These are phyloP conservation scores for Ctenoplectra terminalis DNA, from an alignment of 1,140 invertebrate genomes.

Conservation along the genomic window DNA sequence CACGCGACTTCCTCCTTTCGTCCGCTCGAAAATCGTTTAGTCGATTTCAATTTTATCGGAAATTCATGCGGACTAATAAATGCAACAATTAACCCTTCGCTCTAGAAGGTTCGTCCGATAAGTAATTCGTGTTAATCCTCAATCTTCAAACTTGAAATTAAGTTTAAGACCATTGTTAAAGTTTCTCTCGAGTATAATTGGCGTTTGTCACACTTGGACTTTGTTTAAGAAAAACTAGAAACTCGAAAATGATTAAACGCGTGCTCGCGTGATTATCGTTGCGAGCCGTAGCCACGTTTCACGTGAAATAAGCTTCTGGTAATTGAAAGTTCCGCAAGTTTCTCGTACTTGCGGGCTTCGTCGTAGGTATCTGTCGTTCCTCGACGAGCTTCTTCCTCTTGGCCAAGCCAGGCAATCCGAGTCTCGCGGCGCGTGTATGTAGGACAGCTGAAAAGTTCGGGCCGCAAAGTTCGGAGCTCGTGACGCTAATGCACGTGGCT, in stretches of 20 bases:
- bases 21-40: not conserved
- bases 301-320: constrained; percentile 25
- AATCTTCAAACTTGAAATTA: not conserved
- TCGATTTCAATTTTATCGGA: not conserved
- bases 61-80: not conserved
- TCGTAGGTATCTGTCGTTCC: constrained; percentile 56
- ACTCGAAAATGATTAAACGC: constrained; percentile 29
- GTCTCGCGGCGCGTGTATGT: constrained; percentile 39
- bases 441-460: constrained; percentile 62
- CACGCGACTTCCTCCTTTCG: not conserved
- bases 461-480: constrained; percentile 45
- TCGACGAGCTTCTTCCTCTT: constrained; percentile 21
- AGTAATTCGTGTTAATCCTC: not conserved
- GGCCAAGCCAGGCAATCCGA: not conserved
- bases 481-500: constrained; percentile 58
- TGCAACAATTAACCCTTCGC: not conserved
- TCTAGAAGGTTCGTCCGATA: not conserved
- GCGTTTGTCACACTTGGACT: not conserved
- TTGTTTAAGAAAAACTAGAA: not conserved
- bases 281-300: constrained; percentile 5
- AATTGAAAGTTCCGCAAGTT: constrained; percentile 59
- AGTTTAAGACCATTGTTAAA: not conserved
- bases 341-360: constrained; percentile 30
- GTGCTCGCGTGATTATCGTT: constrained; percentile 29
- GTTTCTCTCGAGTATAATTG: not conserved